These are phyloP conservation scores for Phasia obesa DNA, from an alignment of 2,888 invertebrate species.

Conservation along the genomic window DNA sequence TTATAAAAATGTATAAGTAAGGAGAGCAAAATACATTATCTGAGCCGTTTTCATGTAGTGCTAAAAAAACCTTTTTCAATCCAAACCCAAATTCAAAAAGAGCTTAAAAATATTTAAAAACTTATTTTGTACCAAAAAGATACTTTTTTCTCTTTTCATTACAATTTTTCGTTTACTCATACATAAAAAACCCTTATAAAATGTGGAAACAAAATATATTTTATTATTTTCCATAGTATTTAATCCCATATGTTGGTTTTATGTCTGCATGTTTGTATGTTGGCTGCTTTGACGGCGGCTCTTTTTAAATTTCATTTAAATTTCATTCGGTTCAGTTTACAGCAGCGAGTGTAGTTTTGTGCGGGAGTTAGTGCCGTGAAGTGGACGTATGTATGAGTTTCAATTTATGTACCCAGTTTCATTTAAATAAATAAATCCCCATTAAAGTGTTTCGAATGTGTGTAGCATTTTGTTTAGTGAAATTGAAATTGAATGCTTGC, in stretches of 20 bases:
- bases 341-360: conserved; percentile 13
- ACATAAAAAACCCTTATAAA: conserved; percentile 18
- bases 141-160: no score
- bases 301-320: conserved; percentile 18
- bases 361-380: not conserved
- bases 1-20: no score
- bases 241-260: conserved; percentile 25
- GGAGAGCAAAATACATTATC: no score
- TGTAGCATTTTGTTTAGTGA: not conserved
- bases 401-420: conserved; percentile 27
- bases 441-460: not conserved
- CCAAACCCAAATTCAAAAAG: no score
- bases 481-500: conserved; percentile 3
- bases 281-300: conserved; percentile 34
- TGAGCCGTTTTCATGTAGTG: no score
- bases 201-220: not conserved
- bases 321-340: conserved; percentile 16
- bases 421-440: conserved; percentile 30
- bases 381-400: not conserved
- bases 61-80: no score
- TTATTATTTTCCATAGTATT: not conserved
- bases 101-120: no score
- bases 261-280: not conserved
- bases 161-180: not conserved
- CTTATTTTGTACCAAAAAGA: no score